phyloP scores from a whole-genome alignment of 2,797 vertebrate species.

The Eospalax fontanierii region DNA sequence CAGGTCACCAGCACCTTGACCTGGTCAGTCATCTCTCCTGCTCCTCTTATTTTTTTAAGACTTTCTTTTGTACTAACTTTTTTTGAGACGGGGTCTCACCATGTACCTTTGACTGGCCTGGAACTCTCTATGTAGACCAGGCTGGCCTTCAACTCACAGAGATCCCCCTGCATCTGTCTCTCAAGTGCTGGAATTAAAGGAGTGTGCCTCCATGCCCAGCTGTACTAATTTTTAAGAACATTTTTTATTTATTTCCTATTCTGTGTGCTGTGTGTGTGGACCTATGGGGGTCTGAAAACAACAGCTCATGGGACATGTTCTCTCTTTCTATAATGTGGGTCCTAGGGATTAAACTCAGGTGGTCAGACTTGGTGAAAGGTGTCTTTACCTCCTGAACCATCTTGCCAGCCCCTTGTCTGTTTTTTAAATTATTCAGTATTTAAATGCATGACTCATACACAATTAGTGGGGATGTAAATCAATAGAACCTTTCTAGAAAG shows the following conservation, averaged over 20 bases:
- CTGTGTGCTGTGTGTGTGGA: no score
- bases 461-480: slow-evolving; percentile 46
- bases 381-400: not conserved
- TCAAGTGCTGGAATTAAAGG: no score
- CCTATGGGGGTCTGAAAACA: not conserved
- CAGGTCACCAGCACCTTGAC: no score
- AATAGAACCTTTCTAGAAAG: slow-evolving; percentile 51
- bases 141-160: no score
- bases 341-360: not conserved
- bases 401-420: not conserved
- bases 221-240: no score
- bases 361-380: not conserved
- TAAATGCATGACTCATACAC: slow-evolving; percentile 36
- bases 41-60: not conserved
- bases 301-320: not conserved
- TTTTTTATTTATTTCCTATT: no score
- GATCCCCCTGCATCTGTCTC: no score
- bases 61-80: no score
- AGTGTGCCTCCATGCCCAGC: no score
- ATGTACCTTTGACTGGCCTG: no score
- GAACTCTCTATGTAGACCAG: no score
- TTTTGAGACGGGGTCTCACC: no score
- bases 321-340: not conserved
- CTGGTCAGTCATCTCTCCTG: not conserved
- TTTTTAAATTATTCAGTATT: slow-evolving; percentile 45